phyloP scores from a whole-genome alignment of 2,888 invertebrate genomes.

The Rambutsinella grinnellia region DNA sequence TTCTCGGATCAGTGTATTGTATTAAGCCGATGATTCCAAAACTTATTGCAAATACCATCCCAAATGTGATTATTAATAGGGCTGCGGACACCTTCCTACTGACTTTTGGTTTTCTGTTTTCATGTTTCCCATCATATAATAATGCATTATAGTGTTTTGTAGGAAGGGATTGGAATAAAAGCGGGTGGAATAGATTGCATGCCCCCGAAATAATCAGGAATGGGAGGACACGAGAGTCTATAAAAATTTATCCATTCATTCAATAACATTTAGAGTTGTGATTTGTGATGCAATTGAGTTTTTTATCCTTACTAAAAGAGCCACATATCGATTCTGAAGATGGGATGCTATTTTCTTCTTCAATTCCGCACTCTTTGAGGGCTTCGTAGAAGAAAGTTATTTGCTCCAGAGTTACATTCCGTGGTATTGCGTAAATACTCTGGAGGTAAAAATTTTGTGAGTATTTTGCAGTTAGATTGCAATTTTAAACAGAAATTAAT shows the following conservation, averaged over 20 bases:
- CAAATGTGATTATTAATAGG: conserved; percentile 11
- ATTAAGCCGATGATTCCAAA: background rate
- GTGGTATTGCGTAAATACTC: conserved; percentile 14
- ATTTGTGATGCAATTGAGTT: background rate
- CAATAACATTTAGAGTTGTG: background rate
- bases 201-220: background rate
- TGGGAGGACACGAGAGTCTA: conserved; percentile 18
- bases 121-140: background rate
- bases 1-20: conserved; percentile 2
- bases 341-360: conserved; percentile 38
- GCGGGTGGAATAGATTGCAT: conserved; percentile 13
- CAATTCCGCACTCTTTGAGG: conserved; percentile 12
- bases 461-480: background rate
- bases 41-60: conserved; percentile 22
- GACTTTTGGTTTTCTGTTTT: too few relatives aligned
- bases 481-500: background rate
- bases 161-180: conserved; percentile 9
- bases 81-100: background rate
- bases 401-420: conserved; percentile 16
- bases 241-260: conserved; percentile 1
- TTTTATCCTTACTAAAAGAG: background rate
- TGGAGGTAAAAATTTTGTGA: background rate
- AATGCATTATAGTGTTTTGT: conserved; percentile 4
- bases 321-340: conserved; percentile 1
- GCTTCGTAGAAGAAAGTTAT: conserved; percentile 31